Percentiles rank a stretch among this genome's conserved stretches.
These are phyloP conservation scores for Drosophila melanica DNA, from an alignment of 1,140 invertebrate genomes.

Conservation along the genomic window DNA sequence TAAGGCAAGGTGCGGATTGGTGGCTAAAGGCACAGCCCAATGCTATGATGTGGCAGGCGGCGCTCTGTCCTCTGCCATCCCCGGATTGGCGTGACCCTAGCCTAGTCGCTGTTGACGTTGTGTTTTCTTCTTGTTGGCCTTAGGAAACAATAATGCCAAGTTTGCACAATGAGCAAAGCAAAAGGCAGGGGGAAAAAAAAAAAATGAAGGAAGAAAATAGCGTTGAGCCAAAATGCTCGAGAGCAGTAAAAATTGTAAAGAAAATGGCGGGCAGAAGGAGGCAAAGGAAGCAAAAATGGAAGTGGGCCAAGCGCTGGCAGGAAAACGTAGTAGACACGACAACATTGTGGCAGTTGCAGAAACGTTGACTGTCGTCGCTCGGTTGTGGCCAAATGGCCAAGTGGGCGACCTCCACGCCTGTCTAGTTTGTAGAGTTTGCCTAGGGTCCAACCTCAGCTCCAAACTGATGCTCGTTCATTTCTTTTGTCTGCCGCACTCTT, in stretches of 20 bases:
- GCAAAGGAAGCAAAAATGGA: slow-evolving; percentile 50
- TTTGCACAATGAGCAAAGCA: slow-evolving; percentile 77
- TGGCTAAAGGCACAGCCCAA: slow-evolving; percentile 11
- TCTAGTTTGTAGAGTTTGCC: slow-evolving; percentile 62
- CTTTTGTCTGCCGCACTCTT: slow-evolving; percentile 33
- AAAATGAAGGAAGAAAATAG: slow-evolving; percentile 38
- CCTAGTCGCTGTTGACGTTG: slow-evolving; percentile 72
- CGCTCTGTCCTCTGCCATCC: slow-evolving; percentile 3
- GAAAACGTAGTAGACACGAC: slow-evolving; percentile 55
- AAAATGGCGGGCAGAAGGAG: slow-evolving; percentile 44
- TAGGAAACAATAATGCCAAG: slow-evolving; percentile 83
- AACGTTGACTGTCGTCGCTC: slow-evolving; percentile 73
- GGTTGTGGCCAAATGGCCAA: slow-evolving; percentile 54
- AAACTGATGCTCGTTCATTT: slow-evolving; percentile 52
- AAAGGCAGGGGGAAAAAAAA: slow-evolving; percentile 44
- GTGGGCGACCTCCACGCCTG: slow-evolving; percentile 29
- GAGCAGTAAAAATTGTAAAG: slow-evolving; percentile 81
- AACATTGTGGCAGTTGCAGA: slow-evolving; percentile 82
- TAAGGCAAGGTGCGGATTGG: slow-evolving; percentile 59
- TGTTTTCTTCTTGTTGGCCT: slow-evolving; percentile 78
- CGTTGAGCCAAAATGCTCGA: slow-evolving; percentile 61
- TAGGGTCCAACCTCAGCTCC: slow-evolving; percentile 35
- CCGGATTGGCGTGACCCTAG: slow-evolving; percentile 37
- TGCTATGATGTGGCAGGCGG: background rate
- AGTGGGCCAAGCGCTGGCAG: slow-evolving; percentile 57